Conservation (phyloP, 2,113 vertebrate genomes). For the Hypanus sabinus region DNA sequence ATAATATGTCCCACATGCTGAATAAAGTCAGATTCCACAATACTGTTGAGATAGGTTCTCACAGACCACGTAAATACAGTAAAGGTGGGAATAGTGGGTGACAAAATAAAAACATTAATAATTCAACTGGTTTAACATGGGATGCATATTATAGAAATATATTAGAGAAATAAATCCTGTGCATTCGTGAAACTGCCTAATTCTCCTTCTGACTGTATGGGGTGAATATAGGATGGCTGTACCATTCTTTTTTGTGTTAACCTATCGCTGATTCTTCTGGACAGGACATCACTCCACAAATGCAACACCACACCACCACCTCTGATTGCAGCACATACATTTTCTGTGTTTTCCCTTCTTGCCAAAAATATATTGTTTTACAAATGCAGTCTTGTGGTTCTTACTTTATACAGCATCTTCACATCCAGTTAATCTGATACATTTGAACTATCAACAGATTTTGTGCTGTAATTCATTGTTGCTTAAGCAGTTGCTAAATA, state of each 20-base stretch:
- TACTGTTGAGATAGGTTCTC: background rate
- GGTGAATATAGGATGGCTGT: conserved; percentile 73
- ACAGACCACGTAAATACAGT: conserved; percentile 65
- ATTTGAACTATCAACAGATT: conserved; percentile 12
- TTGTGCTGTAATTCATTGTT: background rate
- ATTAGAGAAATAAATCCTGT: conserved; percentile 77
- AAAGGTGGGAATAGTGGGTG: conserved; percentile 66
- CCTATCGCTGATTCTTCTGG: conserved; percentile 39
- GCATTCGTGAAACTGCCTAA: conserved; percentile 70
- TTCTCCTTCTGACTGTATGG: conserved; percentile 71
- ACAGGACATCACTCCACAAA: conserved; percentile 22
- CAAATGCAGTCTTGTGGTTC: background rate
- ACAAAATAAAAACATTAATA: conserved; percentile 76
- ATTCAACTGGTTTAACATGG: conserved; percentile 55
- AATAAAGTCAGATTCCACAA: background rate
- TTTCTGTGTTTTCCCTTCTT: conserved; percentile 2
- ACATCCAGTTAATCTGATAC: background rate
- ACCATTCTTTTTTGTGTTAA: conserved; percentile 76
- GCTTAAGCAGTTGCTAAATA: background rate
- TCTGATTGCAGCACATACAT: conserved; percentile 15
- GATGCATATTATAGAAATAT: conserved; percentile 73
- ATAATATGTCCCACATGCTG: background rate
- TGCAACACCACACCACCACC: background rate
- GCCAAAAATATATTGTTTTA: conserved; percentile 3
- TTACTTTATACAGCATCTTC: background rate